Base-by-base conservation (phyloP, 92 coral and sea anemone species). In the Actinostola sp. region DNA sequence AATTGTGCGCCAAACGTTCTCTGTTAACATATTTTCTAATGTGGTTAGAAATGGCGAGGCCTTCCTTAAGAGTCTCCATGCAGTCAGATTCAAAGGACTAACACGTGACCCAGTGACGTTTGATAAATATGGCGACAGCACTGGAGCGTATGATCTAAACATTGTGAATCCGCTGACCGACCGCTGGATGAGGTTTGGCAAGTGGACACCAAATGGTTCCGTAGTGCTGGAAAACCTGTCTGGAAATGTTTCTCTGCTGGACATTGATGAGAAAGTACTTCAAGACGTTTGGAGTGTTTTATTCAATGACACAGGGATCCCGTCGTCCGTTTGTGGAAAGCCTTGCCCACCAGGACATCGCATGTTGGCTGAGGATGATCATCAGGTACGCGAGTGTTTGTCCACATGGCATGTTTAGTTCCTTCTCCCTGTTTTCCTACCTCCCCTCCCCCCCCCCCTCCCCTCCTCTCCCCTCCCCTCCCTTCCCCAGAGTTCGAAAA, bases 61-160 rank as follows among this genome's bases (percentile, higher is more conserved):
- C 1, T 79, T 78, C 29, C 86, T 92, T 9, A 72, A 71, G 53
- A 85, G 89, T 51, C 73, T 89, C 63, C 89, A 87, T 26, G 59
- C 75, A 28, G 89, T 80, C 48, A 76, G 28, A 54, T 89, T 89
- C 72, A 75, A 67, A 27, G 89, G 89, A 7, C 46, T 72, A 27
- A 67, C 97, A 46, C 95, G 92, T 72, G 82, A 89, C 31, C 76
- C 72, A 66, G 90, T 92, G 15, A 74, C 82, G 34, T 92, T 92
- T 64, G 92, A 86, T 54, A 68, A 80, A 24, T 71, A 86, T 46
- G 97, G 97, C 31, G 91, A 92, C 70, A 78, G 92, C 49, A 19
- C 45, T 14, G 89, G 88, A 11, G 80, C 85, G n/a, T 84, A 86
- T 60, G 92, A 89, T 81, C 69, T 89, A 79, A 89, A 75, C 30